A percentile compares a stretch with the other conserved stretches of the same genome.
Evolutionary conservation across 92 coral and sea anemone genomes (phyloP).

Genomic region (Paramuricea clavata): DNA sequence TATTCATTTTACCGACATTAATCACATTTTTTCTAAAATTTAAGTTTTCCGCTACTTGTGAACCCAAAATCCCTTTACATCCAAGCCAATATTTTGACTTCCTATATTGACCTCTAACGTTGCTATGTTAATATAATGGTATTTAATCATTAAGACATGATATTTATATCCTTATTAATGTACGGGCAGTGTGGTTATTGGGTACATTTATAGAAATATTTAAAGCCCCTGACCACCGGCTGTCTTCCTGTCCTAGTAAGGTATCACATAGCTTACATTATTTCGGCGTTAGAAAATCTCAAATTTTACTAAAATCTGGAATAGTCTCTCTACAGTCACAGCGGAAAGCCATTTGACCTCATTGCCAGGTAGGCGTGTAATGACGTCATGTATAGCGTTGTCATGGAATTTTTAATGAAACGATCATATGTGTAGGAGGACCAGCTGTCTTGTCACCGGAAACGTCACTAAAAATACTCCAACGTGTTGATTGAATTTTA

Average conservation of each 20-base stretch:
- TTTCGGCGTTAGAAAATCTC: not conserved
- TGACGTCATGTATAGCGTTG: not conserved
- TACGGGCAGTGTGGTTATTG: not conserved
- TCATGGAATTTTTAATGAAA: not conserved
- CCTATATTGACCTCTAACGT: not conserved
- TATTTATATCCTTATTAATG: not conserved
- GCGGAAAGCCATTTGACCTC: not conserved
- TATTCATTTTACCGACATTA: too few species aligned
- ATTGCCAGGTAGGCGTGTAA: not conserved
- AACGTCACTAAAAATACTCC: not conserved
- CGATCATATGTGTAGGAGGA: not conserved
- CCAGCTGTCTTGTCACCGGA: not conserved
- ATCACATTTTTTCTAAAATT: too few species aligned
- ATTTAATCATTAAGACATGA: not conserved
- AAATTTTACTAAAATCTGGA: not conserved
- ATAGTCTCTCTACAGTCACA: not conserved
- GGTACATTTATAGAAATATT: too few species aligned
- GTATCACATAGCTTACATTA: not conserved
- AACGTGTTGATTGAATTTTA: not conserved
- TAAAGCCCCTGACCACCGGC: not conserved
- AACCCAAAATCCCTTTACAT: not conserved
- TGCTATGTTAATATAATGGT: not conserved
- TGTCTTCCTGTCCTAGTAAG: not conserved
- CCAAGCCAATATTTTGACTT: not conserved
- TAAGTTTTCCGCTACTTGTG: not conserved